A percentile compares a stretch with the other conserved stretches of the same genome.
phyloP scores from a whole-genome alignment of 2,113 vertebrate genomes.

The Pontoporia blainvillei region DNA sequence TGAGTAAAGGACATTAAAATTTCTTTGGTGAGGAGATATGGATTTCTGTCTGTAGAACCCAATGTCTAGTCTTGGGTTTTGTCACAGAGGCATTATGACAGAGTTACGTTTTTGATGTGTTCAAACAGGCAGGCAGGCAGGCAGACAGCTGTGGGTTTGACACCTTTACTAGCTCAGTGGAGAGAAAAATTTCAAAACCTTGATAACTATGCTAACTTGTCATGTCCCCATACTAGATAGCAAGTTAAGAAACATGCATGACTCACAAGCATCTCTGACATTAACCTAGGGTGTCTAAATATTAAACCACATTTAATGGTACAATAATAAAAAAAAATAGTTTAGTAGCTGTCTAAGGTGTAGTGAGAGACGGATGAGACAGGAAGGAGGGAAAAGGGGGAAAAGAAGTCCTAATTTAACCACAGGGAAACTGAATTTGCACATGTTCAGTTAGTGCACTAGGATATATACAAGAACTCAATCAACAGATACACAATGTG shows the following conservation, averaged over 20 bases:
- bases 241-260: slow-evolving; percentile 6
- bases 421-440: background rate
- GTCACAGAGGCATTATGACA: background rate
- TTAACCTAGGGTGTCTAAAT: slow-evolving; percentile 19
- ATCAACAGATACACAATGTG: background rate
- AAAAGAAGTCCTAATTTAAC: background rate
- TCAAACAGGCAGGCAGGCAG: background rate
- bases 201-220: background rate
- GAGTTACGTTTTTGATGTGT: background rate
- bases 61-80: background rate
- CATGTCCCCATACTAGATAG: background rate
- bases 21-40: background rate
- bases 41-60: background rate
- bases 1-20: background rate
- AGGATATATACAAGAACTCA: background rate
- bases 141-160: slow-evolving; percentile 8
- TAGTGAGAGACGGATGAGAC: background rate
- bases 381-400: background rate
- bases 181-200: background rate
- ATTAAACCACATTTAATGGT: slow-evolving; percentile 18
- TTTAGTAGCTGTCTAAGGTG: background rate
- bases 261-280: background rate
- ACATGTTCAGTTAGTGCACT: background rate
- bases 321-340: background rate
- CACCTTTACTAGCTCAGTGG: background rate